Evolutionary conservation across 2,797 vertebrate species (phyloP).

Genomic region (Rhyacichthys aspro): DNA sequence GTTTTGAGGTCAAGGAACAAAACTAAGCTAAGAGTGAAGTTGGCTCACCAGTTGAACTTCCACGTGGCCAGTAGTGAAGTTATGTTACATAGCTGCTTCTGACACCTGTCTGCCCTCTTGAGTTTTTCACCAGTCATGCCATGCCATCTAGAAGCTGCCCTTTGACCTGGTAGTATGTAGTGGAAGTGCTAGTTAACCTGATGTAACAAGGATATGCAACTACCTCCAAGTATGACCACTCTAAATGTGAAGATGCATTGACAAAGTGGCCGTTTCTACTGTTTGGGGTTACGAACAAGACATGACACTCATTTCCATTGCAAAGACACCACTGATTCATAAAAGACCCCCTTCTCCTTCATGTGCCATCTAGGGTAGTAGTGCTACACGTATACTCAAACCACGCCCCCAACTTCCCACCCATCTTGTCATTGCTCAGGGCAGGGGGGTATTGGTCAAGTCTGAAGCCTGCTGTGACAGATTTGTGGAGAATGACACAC

Average conservation of each 20-base stretch:
- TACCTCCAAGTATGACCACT: conserved; percentile 23
- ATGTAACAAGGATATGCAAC: conserved; percentile 22
- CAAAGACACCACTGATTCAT: conserved; percentile 15
- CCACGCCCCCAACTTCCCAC: conserved; percentile 36
- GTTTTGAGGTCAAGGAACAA: neutral
- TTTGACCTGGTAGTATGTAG: conserved; percentile 40
- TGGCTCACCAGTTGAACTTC: conserved; percentile 11
- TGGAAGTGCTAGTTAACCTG: conserved; percentile 13
- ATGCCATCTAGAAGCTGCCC: conserved; percentile 32
- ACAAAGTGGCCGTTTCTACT: neutral
- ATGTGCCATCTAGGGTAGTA: conserved; percentile 73
- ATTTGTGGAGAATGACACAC: conserved; percentile 56
- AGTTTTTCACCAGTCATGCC: conserved; percentile 9
- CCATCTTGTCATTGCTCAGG: conserved; percentile 7
- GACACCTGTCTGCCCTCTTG: conserved; percentile 6
- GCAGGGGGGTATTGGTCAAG: conserved; percentile 11
- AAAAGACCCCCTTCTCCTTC: conserved; percentile 17
- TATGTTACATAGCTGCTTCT: conserved; percentile 4
- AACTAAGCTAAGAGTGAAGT: neutral
- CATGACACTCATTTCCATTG: neutral
- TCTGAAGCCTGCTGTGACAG: conserved; percentile 35
- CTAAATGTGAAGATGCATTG: conserved; percentile 11
- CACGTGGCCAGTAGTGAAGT: conserved; percentile 15
- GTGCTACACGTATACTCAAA: conserved; percentile 42
- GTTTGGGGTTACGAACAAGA: neutral